Base-by-base conservation (phyloP, 2,797 vertebrate genomes). In the Manis crassicaudata region DNA sequence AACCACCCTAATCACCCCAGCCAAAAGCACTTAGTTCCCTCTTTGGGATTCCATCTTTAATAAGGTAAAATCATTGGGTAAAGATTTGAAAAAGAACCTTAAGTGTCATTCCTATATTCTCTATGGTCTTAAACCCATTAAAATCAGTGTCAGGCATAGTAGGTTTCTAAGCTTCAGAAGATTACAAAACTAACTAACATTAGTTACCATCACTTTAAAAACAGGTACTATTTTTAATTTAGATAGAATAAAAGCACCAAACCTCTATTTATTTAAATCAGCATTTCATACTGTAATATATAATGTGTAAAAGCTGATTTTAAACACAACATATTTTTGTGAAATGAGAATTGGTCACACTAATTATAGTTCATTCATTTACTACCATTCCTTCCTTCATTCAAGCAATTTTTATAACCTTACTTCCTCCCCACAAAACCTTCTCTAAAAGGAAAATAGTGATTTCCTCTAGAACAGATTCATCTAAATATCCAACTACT, bases 401-500 rank as follows among this genome's bases (percentile, higher is more conserved):
- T 91, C 14, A 88, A 79, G 20, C 29, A 86, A 23, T 56, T 92
- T 79, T 52, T 81, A 29, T 88, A 95, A 94, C 8, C 67, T 80
- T 16, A 25, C 29, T 52, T 81, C 25, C 62, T 95, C 46, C 21
- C 54, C 79, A 54, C 80, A 91, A 50, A 96, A n/a, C 46, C 56
- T 60, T 92, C 75, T 82, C 75, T 82, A 70, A 87, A 90, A 89
- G 54, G 27, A 70, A 93, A 88, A 85, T 1, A 76, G 13, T 82
- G 40, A 65, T 79, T 90, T 93, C 20, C n/a, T 83, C 29, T 82
- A 72, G 29, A 96, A 65, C 7, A 93, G 32, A 86, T 40, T 76
- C 50, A 97, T n/a, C 86, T 65, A 90, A 84, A 83, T 87, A 77
- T 25, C 29, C 91, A 92, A 50, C 32, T 85, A 72, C 68, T 83